Base-by-base conservation (phyloP, 1,140 invertebrate genomes). In the Scaptomyza montana region DNA sequence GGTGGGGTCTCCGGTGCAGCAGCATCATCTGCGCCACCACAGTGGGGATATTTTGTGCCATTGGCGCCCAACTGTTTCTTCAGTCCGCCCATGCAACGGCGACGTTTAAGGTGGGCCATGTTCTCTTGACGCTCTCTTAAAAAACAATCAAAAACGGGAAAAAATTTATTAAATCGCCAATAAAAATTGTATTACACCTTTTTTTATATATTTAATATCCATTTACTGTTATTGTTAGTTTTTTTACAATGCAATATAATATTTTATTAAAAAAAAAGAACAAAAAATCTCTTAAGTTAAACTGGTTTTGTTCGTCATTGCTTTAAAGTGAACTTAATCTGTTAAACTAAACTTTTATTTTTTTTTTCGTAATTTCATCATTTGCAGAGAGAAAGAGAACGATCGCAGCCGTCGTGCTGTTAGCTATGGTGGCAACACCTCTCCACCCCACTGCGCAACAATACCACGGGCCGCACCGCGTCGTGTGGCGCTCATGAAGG, bases 31-130 rank as follows among this genome's bases (percentile, higher is more conserved):
- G 39, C 39, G n/a, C 39, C 39, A 46, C 86, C 89, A 13, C 87
- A 91, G 51, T 81, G 81, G 75, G 91, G 91, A 7, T 92, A 92
- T 56, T 92, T 92, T 81, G 89, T 92, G 43, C 87, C 91, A 19
- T 69, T 92, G 36, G 55, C 80, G 50, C 70, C 80, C 5, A 80
- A 89, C 61, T 78, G 74, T 55, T 91, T 81, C 73, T 87, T 92
- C 51, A 91, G 90, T 81, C 89, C 90, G 7, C 90, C 90, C 2
- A 74, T 81, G 70, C 85, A 85, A 16, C 51, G 90, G 8, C 69
- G 89, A 47, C 67, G 78, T 50, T 74, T 55, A 64, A 91, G 90
- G 90, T 91, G 71, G 41, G 73, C 56, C 47, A 5, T 33, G 59
- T 55, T 13, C 33, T n/a, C 5, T 3, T 43, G 16, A 16, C 5